A percentile compares a stretch with the other conserved stretches of the same genome.
Conservation (phyloP, 2,888 invertebrate genomes). For the Aphidoletes aphidimyza region DNA sequence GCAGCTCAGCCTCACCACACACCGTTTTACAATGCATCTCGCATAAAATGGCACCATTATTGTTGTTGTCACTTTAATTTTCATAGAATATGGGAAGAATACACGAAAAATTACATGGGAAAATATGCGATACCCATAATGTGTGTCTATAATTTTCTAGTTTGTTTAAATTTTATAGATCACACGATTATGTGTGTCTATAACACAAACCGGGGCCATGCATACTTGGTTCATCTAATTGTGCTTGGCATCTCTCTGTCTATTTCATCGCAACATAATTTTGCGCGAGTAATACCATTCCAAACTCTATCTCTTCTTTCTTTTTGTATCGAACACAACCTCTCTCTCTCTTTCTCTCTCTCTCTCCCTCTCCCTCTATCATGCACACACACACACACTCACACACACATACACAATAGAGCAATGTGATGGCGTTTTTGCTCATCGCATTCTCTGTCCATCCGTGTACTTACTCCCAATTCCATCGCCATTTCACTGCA, state of each 20-base stretch:
- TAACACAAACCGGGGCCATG: background rate
- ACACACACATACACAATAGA: background rate
- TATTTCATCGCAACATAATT: too few species aligned
- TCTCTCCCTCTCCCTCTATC: background rate
- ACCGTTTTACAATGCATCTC: background rate
- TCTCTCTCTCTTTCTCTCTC: background rate
- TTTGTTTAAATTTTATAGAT: constrained; percentile 28
- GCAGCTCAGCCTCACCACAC: too few species aligned
- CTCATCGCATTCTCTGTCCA: background rate
- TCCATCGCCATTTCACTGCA: constrained; percentile 1
- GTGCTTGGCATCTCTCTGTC: background rate
- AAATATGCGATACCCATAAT: background rate
- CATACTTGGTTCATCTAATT: background rate
- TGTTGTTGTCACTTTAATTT: constrained; percentile 43
- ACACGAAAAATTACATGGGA: constrained; percentile 27
- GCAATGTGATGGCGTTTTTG: background rate
- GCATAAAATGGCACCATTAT: background rate
- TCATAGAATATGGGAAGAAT: constrained; percentile 1
- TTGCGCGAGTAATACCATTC: too few species aligned
- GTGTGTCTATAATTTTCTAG: background rate
- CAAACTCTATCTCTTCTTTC: too few species aligned
- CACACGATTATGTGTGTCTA: constrained; percentile 4
- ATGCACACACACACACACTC: too few species aligned
- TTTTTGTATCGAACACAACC: background rate
- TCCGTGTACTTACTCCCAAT: background rate